These are phyloP conservation scores for Phragmatobia fuliginosa DNA, from an alignment of 2,888 invertebrate species.

Conservation along the genomic window DNA sequence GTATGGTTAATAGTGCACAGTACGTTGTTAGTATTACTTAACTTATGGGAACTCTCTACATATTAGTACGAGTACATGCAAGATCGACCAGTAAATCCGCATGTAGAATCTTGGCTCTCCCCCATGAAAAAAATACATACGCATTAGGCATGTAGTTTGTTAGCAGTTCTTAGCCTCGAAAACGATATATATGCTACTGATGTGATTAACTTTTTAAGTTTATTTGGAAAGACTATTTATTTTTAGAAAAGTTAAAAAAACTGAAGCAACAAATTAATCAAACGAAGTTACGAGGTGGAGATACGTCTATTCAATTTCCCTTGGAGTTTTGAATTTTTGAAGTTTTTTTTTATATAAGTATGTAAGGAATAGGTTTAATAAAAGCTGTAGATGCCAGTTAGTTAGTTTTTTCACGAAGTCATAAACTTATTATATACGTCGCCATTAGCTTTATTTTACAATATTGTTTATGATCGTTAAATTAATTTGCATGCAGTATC, in stretches of 20 bases:
- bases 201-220: not conserved
- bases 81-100: too few relatives aligned
- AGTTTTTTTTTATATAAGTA: not conserved
- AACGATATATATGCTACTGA: not conserved
- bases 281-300: not conserved
- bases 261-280: not conserved
- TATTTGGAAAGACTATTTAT: not conserved
- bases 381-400: conserved; percentile 20
- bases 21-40: not conserved
- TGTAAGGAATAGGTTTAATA: conserved; percentile 15
- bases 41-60: too few relatives aligned
- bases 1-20: not conserved
- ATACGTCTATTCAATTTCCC: not conserved
- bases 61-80: too few relatives aligned
- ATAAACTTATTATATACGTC: conserved; percentile 53
- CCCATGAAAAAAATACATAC: too few relatives aligned
- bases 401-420: conserved; percentile 28
- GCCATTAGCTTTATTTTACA: conserved; percentile 44
- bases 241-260: not conserved
- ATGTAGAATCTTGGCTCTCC: too few relatives aligned
- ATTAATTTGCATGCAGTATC: conserved; percentile 70
- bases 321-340: not conserved
- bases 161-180: too few relatives aligned
- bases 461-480: conserved; percentile 55
- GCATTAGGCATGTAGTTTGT: too few relatives aligned